Evolutionary conservation across 2,888 invertebrate species (phyloP).

Genomic region (Boloria euphrosyne): DNA sequence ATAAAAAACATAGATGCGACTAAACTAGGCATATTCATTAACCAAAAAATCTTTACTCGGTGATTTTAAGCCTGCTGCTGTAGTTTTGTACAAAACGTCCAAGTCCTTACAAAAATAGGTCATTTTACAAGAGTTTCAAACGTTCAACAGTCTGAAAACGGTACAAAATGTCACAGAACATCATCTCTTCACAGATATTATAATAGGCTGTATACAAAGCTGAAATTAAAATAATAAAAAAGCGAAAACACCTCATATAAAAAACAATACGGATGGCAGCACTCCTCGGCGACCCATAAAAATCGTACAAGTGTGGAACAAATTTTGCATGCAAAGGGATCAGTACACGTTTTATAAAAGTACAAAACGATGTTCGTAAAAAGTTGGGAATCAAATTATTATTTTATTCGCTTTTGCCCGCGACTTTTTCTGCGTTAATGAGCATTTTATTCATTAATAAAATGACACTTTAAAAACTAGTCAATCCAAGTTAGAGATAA

Average conservation of each 20-base stretch:
- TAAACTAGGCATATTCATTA: no score
- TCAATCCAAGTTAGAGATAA: no score
- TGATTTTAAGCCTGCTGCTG: no score
- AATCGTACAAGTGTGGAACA: conserved; percentile 28
- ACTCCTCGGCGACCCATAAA: conserved; percentile 40
- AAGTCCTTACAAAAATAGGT: no score
- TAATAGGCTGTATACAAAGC: conserved; percentile 43
- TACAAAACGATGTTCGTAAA: not conserved
- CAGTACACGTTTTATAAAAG: conserved; percentile 3
- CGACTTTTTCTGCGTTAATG: no score
- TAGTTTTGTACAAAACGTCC: no score
- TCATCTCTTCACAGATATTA: conserved; percentile 35
- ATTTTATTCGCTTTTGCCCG: not conserved
- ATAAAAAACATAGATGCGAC: no score
- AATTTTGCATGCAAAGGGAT: conserved; percentile 16
- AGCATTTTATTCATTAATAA: no score
- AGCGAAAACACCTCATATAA: conserved; percentile 34
- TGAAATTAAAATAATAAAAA: conserved; percentile 41
- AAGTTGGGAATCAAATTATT: not conserved
- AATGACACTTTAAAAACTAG: no score
- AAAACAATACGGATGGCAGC: conserved; percentile 37
- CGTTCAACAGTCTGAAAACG: conserved; percentile 7
- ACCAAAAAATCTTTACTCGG: no score
- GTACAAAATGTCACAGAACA: conserved; percentile 20
- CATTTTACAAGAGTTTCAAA: not conserved